Conservation (phyloP, 2,888 invertebrate species). For the Ischnus inquisitorius region DNA sequence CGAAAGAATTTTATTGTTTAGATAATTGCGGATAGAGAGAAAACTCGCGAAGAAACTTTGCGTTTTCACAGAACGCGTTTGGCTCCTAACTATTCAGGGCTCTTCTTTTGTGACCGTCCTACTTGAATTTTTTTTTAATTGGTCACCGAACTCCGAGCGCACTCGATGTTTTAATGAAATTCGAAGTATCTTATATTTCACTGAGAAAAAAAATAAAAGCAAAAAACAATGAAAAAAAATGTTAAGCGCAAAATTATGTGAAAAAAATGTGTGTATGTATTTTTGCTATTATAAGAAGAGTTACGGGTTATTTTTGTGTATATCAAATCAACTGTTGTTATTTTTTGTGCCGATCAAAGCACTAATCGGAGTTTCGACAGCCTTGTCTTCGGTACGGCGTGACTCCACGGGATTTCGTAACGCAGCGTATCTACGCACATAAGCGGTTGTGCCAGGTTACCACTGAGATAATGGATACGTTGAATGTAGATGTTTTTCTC, state of each 20-base stretch:
- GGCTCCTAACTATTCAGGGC: neutral
- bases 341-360: no score
- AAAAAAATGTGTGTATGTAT: no score
- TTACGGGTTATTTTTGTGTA: no score
- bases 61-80: neutral
- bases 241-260: no score
- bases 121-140: neutral
- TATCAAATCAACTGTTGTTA: no score
- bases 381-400: neutral
- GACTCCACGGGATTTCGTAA: neutral
- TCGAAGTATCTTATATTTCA: no score
- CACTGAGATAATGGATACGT: constrained; percentile 37
- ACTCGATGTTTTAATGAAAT: neutral
- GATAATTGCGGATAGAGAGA: constrained; percentile 53
- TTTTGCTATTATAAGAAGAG: no score
- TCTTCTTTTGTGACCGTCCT: neutral
- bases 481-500: constrained; percentile 24
- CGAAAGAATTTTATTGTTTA: constrained; percentile 50
- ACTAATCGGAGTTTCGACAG: neutral
- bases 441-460: constrained; percentile 14
- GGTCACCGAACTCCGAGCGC: neutral
- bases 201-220: no score
- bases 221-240: no score
- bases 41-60: constrained; percentile 1
- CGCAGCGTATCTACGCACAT: neutral